Evolutionary conservation across 2,888 invertebrate genomes (phyloP).

Genomic region (Thysanoteuthis rhombus): DNA sequence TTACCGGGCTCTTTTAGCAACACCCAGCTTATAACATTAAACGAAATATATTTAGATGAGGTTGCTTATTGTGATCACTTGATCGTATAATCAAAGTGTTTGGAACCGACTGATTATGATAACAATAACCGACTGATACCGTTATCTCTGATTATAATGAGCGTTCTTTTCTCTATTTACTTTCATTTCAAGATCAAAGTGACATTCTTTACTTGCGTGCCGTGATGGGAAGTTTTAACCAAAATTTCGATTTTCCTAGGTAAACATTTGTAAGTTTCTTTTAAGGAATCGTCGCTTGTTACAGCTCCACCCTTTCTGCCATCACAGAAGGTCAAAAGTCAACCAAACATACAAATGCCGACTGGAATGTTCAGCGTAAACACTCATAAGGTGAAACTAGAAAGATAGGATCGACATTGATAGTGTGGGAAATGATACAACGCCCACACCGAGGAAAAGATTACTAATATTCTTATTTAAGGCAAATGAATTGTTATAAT

Average conservation of each 20-base stretch:
- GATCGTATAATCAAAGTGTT: too few relatives aligned
- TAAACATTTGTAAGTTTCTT: background rate
- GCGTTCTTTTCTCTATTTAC: background rate
- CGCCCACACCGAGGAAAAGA: background rate
- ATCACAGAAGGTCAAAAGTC: background rate
- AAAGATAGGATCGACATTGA: background rate
- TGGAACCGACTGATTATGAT: too few relatives aligned
- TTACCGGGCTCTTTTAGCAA: too few relatives aligned
- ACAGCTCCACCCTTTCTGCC: background rate
- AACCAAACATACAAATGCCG: background rate
- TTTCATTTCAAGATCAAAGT: background rate
- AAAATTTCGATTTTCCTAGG: background rate
- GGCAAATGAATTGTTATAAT: background rate
- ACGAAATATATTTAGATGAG: too few relatives aligned
- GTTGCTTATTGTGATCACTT: too few relatives aligned
- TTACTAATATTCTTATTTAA: background rate
- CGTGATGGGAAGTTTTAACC: too few relatives aligned
- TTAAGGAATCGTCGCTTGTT: background rate
- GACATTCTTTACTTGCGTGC: too few relatives aligned
- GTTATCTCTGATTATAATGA: too few relatives aligned
- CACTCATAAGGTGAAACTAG: background rate
- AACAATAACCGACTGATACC: too few relatives aligned
- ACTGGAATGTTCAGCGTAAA: background rate
- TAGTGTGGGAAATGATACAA: background rate
- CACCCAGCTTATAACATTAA: too few relatives aligned